Conservation (phyloP, 1,140 invertebrate species). For the Halotydeus destructor region DNA sequence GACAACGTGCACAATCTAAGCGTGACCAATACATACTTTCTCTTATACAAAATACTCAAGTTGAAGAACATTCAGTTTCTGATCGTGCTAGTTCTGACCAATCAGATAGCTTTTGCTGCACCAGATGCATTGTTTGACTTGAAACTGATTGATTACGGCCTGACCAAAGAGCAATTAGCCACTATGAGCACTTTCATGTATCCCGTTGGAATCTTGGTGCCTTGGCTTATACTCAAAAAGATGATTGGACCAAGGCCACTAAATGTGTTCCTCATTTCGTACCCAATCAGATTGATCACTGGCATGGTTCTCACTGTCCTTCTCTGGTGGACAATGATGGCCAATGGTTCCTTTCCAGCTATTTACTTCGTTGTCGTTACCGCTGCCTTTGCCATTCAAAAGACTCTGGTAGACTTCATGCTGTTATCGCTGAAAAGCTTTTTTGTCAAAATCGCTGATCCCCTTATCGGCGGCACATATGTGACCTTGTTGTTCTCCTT, state of each 20-base stretch:
- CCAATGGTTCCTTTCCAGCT: constrained; percentile 41
- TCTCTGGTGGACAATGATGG: constrained; percentile 64
- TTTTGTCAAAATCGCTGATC: constrained; percentile 68
- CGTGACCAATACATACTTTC: constrained; percentile 59
- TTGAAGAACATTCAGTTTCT: constrained; percentile 53
- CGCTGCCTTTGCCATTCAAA: constrained; percentile 60
- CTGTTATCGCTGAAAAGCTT: constrained; percentile 60
- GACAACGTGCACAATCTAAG: constrained; percentile 30
- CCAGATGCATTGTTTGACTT: constrained; percentile 78
- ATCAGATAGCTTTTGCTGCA: constrained; percentile 86
- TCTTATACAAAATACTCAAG: constrained; percentile 58
- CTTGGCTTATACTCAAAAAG: constrained; percentile 66
- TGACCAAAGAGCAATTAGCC: constrained; percentile 83
- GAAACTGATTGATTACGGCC: constrained; percentile 80
- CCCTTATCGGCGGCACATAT: constrained; percentile 89
- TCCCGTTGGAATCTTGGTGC: constrained; percentile 78
- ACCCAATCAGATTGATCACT: constrained; percentile 61
- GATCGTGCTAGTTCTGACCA: constrained; percentile 59
- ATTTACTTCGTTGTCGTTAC: constrained; percentile 61
- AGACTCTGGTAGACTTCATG: constrained; percentile 48
- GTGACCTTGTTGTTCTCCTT: constrained; percentile 97
- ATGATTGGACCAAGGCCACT: constrained; percentile 74
- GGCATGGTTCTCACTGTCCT: constrained; percentile 56
- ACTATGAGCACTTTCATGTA: constrained; percentile 68
- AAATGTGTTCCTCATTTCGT: constrained; percentile 64